Evolutionary conservation across 2,888 invertebrate species (phyloP).

Genomic region (Zaprionus bogoriensis): DNA sequence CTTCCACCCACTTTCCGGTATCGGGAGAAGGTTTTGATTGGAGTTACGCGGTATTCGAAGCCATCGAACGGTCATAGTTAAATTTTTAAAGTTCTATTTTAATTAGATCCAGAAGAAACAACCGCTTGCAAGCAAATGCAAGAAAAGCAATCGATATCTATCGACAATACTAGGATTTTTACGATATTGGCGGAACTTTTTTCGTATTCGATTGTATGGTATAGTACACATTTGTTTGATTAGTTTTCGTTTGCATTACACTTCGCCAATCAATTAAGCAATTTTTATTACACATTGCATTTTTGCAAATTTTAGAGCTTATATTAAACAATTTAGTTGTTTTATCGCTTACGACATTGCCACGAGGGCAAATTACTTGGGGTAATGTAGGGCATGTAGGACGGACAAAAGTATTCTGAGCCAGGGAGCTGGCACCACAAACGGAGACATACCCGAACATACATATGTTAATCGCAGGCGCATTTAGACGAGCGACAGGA

Average conservation of each 20-base stretch:
- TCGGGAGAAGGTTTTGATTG: too few species aligned
- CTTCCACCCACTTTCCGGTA: conserved; percentile 28
- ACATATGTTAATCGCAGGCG: conserved; percentile 77
- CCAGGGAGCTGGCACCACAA: conserved; percentile 33
- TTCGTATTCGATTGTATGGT: too few species aligned
- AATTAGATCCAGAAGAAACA: neutral
- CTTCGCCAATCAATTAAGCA: conserved; percentile 19
- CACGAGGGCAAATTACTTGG: conserved; percentile 53
- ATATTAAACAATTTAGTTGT: conserved; percentile 33
- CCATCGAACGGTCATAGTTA: conserved; percentile 53
- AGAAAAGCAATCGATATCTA: neutral
- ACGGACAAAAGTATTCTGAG: conserved; percentile 43
- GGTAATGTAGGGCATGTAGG: conserved; percentile 11
- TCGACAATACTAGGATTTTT: neutral
- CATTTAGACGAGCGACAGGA: conserved; percentile 54
- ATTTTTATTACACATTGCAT: conserved; percentile 49
- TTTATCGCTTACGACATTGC: conserved; percentile 44
- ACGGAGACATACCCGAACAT: conserved; percentile 71
- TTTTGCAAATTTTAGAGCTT: conserved; percentile 67
- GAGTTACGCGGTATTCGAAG: conserved; percentile 25
- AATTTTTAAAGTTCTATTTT: conserved; percentile 43
- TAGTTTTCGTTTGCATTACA: neutral
- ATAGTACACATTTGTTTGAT: too few species aligned
- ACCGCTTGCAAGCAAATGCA: neutral
- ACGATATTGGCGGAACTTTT: neutral